These are phyloP conservation scores for Micromesistius poutassou DNA, from an alignment of 2,797 vertebrate species.

Conservation along the genomic window DNA sequence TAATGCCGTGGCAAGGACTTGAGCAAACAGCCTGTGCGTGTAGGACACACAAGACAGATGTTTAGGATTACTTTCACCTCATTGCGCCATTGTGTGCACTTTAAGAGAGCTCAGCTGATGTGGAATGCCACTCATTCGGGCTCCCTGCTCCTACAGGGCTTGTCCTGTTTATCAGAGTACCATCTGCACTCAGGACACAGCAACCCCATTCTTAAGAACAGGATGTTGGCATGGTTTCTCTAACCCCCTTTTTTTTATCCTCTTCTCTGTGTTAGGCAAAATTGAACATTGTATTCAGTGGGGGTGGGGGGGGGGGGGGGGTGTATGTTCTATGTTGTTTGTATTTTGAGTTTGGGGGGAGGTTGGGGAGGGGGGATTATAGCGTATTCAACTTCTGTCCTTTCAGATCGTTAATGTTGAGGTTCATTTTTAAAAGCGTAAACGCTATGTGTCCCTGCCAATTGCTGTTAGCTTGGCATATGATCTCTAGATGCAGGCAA, in stretches of 20 bases:
- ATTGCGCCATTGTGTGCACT: conserved; percentile 76
- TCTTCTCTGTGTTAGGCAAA: background rate
- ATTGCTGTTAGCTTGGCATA: conserved; percentile 12
- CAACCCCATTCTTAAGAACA: conserved; percentile 33
- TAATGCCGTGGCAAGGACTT: conserved; percentile 69
- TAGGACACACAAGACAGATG: conserved; percentile 77
- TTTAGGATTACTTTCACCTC: conserved; percentile 81
- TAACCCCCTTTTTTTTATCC: background rate
- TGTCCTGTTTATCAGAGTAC: conserved; percentile 65
- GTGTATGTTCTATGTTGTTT: background rate
- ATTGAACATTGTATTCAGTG: conserved; percentile 2
- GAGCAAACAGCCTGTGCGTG: conserved; percentile 74
- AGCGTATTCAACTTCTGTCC: background rate
- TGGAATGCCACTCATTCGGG: conserved; percentile 72
- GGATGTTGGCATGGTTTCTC: conserved; percentile 14
- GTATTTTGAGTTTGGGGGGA: background rate
- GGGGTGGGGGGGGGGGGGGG: background rate
- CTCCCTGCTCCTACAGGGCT: conserved; percentile 59
- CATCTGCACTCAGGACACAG: conserved; percentile 59
- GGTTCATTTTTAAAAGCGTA: background rate
- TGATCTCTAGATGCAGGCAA: conserved; percentile 15
- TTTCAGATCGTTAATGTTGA: background rate
- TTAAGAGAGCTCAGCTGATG: conserved; percentile 75
- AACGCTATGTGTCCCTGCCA: background rate
- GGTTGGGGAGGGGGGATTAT: background rate